Evolutionary conservation across 1,140 invertebrate species (phyloP).

Genomic region (Cotesia typhae): DNA sequence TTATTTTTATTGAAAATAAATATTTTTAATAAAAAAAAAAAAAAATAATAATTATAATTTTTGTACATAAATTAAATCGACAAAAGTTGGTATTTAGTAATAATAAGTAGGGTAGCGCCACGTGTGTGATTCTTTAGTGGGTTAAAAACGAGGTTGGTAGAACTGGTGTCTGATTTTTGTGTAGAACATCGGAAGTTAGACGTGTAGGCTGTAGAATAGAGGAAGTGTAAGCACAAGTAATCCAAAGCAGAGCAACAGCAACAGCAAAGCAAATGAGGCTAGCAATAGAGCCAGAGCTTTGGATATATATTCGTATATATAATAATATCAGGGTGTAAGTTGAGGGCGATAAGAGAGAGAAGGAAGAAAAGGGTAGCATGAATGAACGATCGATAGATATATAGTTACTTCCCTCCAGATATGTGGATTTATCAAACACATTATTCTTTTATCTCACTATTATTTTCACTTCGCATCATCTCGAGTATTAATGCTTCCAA

Average conservation of each 20-base stretch:
- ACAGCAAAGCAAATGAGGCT: constrained; percentile 37
- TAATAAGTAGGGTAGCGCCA: constrained; percentile 42
- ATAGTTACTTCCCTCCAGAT: constrained; percentile 50
- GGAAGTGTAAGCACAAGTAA: background rate
- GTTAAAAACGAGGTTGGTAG: constrained; percentile 47
- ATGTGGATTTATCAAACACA: constrained; percentile 26
- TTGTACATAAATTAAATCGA: background rate
- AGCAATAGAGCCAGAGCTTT: constrained; percentile 29
- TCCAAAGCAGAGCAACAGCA: constrained; percentile 37
- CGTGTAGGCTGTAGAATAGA: background rate
- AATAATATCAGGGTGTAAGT: constrained; percentile 26
- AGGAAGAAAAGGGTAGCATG: constrained; percentile 50
- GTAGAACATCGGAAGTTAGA: background rate
- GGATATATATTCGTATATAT: constrained; percentile 10
- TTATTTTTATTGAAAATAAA: too few relatives aligned
- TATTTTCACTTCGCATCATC: constrained; percentile 1
- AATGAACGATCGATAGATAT: constrained; percentile 64
- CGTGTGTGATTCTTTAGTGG: constrained; percentile 46
- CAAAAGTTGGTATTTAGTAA: constrained; percentile 35
- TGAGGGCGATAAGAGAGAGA: constrained; percentile 37
- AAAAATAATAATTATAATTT: background rate
- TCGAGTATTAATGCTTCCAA: background rate
- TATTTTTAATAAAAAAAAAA: too few relatives aligned
- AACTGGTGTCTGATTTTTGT: constrained; percentile 36
- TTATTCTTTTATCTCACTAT: constrained; percentile 3